These are phyloP conservation scores for Triplophysa siluroides DNA, from an alignment of 2,113 vertebrate species.

Conservation along the genomic window DNA sequence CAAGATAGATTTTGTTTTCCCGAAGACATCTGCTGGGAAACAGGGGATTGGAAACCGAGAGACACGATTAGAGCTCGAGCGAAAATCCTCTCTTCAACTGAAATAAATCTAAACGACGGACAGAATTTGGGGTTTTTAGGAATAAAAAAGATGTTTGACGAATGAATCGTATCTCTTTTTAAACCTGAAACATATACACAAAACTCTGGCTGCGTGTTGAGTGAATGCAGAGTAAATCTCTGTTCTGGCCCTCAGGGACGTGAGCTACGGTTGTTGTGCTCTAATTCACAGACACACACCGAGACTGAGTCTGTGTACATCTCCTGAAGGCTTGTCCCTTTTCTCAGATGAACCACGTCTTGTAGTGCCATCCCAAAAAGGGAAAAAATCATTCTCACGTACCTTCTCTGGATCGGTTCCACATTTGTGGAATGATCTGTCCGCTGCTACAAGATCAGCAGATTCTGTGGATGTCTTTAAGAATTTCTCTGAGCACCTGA, in stretches of 20 bases:
- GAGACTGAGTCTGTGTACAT: background rate
- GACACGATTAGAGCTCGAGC: conserved; percentile 28
- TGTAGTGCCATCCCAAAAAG: no score
- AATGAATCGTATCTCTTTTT: conserved; percentile 68
- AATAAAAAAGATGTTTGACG: conserved; percentile 41
- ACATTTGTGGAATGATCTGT: no score
- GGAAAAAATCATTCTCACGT: no score
- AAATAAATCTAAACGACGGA: conserved; percentile 15
- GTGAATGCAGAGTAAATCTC: conserved; percentile 62
- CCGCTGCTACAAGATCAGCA: no score
- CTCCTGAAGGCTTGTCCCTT: background rate
- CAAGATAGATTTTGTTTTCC: conserved; percentile 26
- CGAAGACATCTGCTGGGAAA: conserved; percentile 11
- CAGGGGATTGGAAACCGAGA: background rate
- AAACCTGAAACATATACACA: conserved; percentile 55
- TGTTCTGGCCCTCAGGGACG: conserved; percentile 54
- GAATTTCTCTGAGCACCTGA: no score
- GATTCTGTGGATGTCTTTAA: no score
- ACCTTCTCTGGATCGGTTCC: no score
- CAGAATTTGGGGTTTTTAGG: background rate
- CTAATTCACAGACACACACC: background rate
- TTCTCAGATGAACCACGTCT: no score
- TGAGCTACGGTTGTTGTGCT: background rate
- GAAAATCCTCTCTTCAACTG: conserved; percentile 9
- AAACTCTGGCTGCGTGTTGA: conserved; percentile 46